These are phyloP conservation scores for Pogonus chalceus DNA, from an alignment of 1,140 invertebrate genomes.

Conservation along the genomic window DNA sequence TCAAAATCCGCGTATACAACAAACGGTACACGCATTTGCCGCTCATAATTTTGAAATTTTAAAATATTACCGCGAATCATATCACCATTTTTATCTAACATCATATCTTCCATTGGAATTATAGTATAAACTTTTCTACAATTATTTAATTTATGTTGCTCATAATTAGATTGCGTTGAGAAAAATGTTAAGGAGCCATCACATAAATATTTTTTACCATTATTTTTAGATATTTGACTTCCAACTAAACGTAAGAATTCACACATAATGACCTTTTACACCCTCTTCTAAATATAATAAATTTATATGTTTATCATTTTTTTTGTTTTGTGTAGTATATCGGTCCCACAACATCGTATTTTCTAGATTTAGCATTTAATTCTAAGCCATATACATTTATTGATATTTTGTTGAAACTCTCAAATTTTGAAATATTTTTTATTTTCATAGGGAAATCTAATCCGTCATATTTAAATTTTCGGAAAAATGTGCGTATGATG, in stretches of 20 bases:
- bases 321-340: slow-evolving; percentile 26
- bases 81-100: too few relatives aligned
- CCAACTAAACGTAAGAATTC: slow-evolving; percentile 26
- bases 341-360: slow-evolving; percentile 22
- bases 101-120: slow-evolving; percentile 17
- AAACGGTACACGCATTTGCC: slow-evolving; percentile 25
- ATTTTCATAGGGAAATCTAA: too few relatives aligned
- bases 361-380: slow-evolving; percentile 17
- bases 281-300: slow-evolving; percentile 21
- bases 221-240: slow-evolving; percentile 21
- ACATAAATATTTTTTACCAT: slow-evolving; percentile 24
- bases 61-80: slow-evolving; percentile 20
- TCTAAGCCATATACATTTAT: slow-evolving; percentile 27
- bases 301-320: slow-evolving; percentile 24
- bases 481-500: too few relatives aligned
- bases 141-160: slow-evolving; percentile 22
- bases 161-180: slow-evolving; percentile 16
- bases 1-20: slow-evolving; percentile 31
- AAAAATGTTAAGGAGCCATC: slow-evolving; percentile 31
- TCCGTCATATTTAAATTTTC: too few relatives aligned
- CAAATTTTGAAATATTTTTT: slow-evolving; percentile 31
- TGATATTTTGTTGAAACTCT: slow-evolving; percentile 31
- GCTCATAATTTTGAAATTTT: slow-evolving; percentile 26
- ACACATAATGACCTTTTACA: slow-evolving; percentile 25
- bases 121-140: slow-evolving; percentile 21